Base-by-base conservation (phyloP, 2,113 vertebrate species). In the Perca flavescens region DNA sequence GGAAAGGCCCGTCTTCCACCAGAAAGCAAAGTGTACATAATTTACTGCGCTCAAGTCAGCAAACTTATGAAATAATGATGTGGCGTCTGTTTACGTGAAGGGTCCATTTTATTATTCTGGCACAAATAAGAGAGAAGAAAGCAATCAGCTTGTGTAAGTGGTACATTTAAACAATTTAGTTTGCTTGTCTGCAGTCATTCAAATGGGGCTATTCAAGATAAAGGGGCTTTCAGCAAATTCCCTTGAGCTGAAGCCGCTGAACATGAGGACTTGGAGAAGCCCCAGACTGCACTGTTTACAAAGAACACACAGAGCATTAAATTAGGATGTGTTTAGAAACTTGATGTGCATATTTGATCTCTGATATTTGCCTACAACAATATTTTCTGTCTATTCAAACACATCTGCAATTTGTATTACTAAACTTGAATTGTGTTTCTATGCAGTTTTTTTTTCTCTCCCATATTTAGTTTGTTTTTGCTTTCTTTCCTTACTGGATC, bases 11-110 rank as follows among this genome's bases (percentile, higher is more conserved):
- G 69, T 73, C 71, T 85, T 88, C 73, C 21, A 43, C 80, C 78
- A 70, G 82, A 87, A 88, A 84, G 79, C 80, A 79, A 73, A 78
- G 85, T 79, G 61, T 92, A 90, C 94, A 95, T 95, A 89, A 94
- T 95, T 95, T 90, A 94, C 88, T 14, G 31, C n/a, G n/a, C 73
- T 83, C 86, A 83, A 82, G 88, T 83, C 78, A 71, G 85, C 79
- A 87, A 92, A 89, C 87, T 83, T 89, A 92, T 94, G 84, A 95
- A 95, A 93, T 95, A 95, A 94, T 94, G 89, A 95, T 93, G 93
- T 49, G 61, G 86, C 82, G 72, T 89, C 87, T 88, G 90, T 94
- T 93, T 93, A 90, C 74, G 84, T 74, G 77, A 91, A 90, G 81
- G 82, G 82, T 86, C 80, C 28, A 2, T 88, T 93, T 92, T 94